Conservation (phyloP, 2,113 vertebrate genomes). For the Merops nubicus region DNA sequence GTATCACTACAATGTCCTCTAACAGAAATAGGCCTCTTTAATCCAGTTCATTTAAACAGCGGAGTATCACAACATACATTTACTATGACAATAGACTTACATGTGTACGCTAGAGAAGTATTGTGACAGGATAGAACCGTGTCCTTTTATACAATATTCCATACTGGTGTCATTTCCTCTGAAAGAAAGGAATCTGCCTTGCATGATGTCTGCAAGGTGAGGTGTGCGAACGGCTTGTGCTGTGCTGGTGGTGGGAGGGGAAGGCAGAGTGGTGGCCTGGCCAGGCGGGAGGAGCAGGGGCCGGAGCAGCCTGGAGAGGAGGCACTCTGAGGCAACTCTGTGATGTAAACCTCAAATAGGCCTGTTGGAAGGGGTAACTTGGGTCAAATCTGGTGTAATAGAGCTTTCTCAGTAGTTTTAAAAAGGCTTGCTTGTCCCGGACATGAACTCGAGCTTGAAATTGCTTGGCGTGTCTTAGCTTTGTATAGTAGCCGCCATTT, state of each 20-base stretch:
- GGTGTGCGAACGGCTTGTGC: too few relatives aligned
- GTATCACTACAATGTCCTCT: not conserved
- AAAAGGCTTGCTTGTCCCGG: not conserved
- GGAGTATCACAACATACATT: not conserved
- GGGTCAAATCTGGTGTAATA: not conserved
- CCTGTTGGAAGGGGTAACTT: not conserved
- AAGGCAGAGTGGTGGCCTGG: not conserved
- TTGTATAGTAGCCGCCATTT: not conserved
- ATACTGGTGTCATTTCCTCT: not conserved
- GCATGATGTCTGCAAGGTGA: not conserved
- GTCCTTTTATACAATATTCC: not conserved
- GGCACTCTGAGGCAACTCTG: not conserved
- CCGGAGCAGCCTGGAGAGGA: not conserved
- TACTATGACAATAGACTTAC: not conserved
- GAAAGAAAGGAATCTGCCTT: not conserved
- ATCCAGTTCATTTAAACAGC: not conserved
- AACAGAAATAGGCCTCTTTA: not conserved
- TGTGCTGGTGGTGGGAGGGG: not conserved
- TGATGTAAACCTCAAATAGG: not conserved
- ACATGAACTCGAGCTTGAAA: rapidly evolving
- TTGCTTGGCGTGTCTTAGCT: rapidly evolving
- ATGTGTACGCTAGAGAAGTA: not conserved
- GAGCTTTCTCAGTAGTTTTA: not conserved
- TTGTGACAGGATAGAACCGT: not conserved
- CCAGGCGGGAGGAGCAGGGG: not conserved